Conservation (phyloP, 2,797 vertebrate genomes). For the Merluccius polli region DNA sequence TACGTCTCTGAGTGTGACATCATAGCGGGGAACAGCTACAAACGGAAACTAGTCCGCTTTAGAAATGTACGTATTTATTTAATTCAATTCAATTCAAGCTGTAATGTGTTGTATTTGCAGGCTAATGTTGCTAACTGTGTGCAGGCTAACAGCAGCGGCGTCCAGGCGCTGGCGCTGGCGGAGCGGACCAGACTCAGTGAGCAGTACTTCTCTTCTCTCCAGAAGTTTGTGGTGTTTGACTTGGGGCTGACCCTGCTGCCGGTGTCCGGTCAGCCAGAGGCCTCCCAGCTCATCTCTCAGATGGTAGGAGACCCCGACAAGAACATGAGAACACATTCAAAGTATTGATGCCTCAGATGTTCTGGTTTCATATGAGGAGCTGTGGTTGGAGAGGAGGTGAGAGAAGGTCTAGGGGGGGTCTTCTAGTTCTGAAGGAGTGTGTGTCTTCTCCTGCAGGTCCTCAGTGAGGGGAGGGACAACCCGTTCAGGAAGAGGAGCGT, state of each 20-base stretch:
- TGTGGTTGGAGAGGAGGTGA: too few relatives aligned
- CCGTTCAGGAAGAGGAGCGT: slow-evolving; percentile 71
- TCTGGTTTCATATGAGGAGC: too few relatives aligned
- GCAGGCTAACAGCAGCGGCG: slow-evolving; percentile 71
- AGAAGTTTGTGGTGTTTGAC: slow-evolving; percentile 86
- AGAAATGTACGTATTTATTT: slow-evolving; percentile 79
- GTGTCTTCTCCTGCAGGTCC: slow-evolving; percentile 68
- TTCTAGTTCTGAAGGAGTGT: neutral
- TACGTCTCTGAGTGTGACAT: slow-evolving; percentile 86
- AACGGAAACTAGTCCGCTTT: slow-evolving; percentile 82
- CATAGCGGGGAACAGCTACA: slow-evolving; percentile 80
- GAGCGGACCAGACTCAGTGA: slow-evolving; percentile 81
- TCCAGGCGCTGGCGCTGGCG: slow-evolving; percentile 76
- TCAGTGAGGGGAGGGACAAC: slow-evolving; percentile 77
- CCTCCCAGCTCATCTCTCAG: slow-evolving; percentile 82
- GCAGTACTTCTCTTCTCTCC: slow-evolving; percentile 82
- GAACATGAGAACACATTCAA: neutral
- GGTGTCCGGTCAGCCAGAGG: slow-evolving; percentile 77
- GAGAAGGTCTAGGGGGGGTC: neutral
- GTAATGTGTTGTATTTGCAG: neutral
- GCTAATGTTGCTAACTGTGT: neutral
- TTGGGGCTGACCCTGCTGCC: slow-evolving; percentile 87
- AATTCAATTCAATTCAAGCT: too few relatives aligned
- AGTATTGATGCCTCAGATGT: too few relatives aligned
- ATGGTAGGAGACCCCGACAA: slow-evolving; percentile 70